Conservation (phyloP, 2,113 vertebrate genomes). For the Pitta sordida region DNA sequence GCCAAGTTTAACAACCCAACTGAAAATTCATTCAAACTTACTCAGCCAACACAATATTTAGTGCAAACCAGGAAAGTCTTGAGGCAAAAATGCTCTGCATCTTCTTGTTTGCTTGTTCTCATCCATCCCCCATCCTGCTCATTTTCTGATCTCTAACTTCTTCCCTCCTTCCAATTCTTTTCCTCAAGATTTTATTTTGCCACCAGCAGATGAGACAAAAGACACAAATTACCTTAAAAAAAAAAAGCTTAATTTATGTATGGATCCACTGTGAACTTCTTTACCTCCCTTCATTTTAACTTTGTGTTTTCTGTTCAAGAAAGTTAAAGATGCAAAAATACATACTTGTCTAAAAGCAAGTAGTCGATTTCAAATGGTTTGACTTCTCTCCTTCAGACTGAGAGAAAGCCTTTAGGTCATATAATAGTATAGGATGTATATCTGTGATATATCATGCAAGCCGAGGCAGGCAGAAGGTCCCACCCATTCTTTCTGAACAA, state of each 20-base stretch:
- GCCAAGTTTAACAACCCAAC: background rate
- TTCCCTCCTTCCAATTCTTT: background rate
- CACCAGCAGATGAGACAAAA: background rate
- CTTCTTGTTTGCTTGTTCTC: background rate
- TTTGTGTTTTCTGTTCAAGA: background rate
- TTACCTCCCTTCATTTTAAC: background rate
- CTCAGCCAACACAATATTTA: background rate
- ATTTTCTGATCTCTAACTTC: background rate
- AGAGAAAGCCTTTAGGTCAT: slow-evolving; percentile 39
- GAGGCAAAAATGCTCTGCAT: background rate
- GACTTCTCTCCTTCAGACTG: background rate
- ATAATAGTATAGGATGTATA: slow-evolving; percentile 15
- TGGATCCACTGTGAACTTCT: background rate
- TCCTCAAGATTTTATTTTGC: background rate
- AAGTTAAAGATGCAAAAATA: background rate
- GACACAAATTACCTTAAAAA: background rate
- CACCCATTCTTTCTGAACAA: slow-evolving; percentile 60
- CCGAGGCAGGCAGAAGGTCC: slow-evolving; percentile 43
- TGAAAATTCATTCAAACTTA: slow-evolving; percentile 11
- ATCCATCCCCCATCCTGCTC: background rate
- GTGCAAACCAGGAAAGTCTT: background rate
- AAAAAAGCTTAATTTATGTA: background rate
- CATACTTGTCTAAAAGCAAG: background rate
- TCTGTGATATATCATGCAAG: slow-evolving; percentile 48
- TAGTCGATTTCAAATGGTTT: slow-evolving; percentile 10